Conservation (phyloP, 1,140 invertebrate species). For the Eurosta solidaginis region DNA sequence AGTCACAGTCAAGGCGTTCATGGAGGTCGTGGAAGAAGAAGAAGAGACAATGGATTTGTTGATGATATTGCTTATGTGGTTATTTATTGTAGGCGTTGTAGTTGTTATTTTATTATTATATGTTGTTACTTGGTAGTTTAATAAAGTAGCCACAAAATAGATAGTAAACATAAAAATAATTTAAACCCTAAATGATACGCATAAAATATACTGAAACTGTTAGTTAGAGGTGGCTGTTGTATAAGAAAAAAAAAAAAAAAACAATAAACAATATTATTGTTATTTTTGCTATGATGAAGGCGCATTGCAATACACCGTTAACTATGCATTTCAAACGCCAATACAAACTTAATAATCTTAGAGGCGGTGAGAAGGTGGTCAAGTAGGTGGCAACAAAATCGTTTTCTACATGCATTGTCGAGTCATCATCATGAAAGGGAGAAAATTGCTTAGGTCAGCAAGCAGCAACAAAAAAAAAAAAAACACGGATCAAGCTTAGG, state of each 20-base stretch:
- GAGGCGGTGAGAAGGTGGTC: neutral
- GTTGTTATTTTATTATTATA: neutral
- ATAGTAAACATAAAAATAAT: constrained; percentile 25
- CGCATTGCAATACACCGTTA: too few relatives aligned
- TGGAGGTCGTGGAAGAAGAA: neutral
- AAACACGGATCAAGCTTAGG: too few relatives aligned
- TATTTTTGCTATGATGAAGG: neutral
- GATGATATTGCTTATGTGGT: neutral
- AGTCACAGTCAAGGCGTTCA: neutral
- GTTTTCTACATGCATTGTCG: neutral
- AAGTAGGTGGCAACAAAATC: neutral
- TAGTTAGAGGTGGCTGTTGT: neutral
- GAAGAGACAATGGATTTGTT: neutral
- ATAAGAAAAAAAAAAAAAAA: neutral
- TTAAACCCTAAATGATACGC: constrained; percentile 25
- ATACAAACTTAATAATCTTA: neutral
- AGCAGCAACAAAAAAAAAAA: neutral
- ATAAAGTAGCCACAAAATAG: constrained; percentile 28
- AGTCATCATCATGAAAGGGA: neutral
- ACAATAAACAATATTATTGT: neutral
- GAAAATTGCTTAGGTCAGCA: constrained; percentile 24
- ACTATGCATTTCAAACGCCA: too few relatives aligned
- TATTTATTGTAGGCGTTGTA: too few relatives aligned
- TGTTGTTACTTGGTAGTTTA: neutral
- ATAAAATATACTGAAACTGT: constrained; percentile 17